A percentile compares a stretch with the other conserved stretches of the same genome.
Conservation (phyloP, 2,888 invertebrate genomes). For the Andrena camellia region DNA sequence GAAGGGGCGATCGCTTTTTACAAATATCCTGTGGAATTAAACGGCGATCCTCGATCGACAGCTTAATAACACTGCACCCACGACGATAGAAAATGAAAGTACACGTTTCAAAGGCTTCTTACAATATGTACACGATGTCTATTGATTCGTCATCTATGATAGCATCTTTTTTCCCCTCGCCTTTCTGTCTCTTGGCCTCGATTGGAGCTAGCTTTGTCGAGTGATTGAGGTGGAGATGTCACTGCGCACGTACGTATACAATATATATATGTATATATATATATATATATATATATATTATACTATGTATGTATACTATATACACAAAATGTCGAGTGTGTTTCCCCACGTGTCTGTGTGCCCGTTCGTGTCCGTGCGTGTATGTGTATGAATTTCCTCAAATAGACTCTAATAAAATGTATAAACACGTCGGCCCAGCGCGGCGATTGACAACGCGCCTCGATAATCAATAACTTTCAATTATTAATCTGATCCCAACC, state of each 20-base stretch:
- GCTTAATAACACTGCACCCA: conserved; percentile 30
- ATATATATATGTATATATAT: conserved; percentile 61
- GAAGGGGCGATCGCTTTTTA: conserved; percentile 39
- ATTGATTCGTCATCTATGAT: conserved; percentile 54
- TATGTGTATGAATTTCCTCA: conserved; percentile 33
- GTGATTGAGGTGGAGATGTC: conserved; percentile 59
- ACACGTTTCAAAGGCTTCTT: conserved; percentile 69
- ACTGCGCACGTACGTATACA: conserved; percentile 63
- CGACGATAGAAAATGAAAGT: conserved; percentile 31
- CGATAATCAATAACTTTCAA: conserved; percentile 64
- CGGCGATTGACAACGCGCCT: conserved; percentile 52
- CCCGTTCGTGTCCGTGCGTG: conserved; percentile 6
- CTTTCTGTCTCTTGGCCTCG: conserved; percentile 30
- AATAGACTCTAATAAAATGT: conserved; percentile 72
- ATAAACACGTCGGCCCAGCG: conserved; percentile 68
- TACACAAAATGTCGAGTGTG: conserved; percentile 62
- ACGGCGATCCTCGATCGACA: conserved; percentile 34
- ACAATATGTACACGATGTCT: conserved; percentile 74
- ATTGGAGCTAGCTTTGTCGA: conserved; percentile 55
- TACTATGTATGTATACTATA: conserved; percentile 69
- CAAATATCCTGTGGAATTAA: conserved; percentile 36
- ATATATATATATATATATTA: conserved; percentile 64
- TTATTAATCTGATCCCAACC: conserved; percentile 52
- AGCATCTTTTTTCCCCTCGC: conserved; percentile 25
- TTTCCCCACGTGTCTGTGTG: conserved; percentile 12